These are phyloP conservation scores for Luscinia megarhynchos DNA, from an alignment of 2,797 vertebrate species.

Conservation along the genomic window DNA sequence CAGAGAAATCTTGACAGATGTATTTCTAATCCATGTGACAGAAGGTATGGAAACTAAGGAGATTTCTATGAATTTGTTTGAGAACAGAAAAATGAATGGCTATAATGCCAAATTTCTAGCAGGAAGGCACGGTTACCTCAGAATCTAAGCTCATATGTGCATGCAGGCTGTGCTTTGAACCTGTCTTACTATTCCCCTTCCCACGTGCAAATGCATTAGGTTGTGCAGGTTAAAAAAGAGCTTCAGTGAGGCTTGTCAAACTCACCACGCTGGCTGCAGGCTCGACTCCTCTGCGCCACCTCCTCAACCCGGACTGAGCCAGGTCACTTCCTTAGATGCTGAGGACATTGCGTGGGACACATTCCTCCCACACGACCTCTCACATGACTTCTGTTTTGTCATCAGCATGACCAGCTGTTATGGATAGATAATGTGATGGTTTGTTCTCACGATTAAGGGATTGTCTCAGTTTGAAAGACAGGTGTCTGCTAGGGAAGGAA, in stretches of 20 bases:
- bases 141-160: not conserved
- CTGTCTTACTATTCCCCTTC: not conserved
- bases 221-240: not conserved
- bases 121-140: not conserved
- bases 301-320: no score
- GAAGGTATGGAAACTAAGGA: not conserved
- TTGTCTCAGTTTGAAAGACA: no score
- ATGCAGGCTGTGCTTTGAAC: not conserved
- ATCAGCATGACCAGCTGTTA: not conserved
- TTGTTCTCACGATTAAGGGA: no score
- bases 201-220: not conserved
- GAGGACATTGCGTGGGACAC: not conserved
- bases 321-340: not conserved
- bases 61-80: not conserved
- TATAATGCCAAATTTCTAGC: not conserved
- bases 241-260: not conserved
- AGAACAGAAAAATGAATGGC: not conserved
- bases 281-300: not conserved
- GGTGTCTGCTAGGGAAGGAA: no score
- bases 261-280: fast-evolving
- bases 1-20: not conserved
- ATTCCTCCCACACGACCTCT: not conserved
- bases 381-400: not conserved
- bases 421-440: no score
- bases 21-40: fast-evolving